These are phyloP conservation scores for Macrotis lagotis DNA, from an alignment of 2,113 vertebrate genomes.

Conservation along the genomic window DNA sequence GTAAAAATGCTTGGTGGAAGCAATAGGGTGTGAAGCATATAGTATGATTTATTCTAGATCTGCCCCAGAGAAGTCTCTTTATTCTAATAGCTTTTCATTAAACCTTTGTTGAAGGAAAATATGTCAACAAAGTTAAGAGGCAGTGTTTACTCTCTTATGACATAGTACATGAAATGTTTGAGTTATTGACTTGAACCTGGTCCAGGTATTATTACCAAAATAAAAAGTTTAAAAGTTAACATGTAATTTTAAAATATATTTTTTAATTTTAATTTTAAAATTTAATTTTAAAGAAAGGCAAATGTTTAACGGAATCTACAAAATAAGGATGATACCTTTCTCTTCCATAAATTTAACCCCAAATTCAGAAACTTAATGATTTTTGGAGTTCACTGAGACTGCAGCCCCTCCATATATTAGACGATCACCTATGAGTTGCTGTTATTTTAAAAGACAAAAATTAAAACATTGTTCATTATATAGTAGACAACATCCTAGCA, in stretches of 20 bases:
- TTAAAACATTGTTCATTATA: background rate
- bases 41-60: background rate
- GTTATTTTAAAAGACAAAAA: background rate
- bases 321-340: constrained; percentile 27
- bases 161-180: background rate
- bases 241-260: constrained; percentile 1
- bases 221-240: constrained; percentile 24
- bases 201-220: background rate
- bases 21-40: background rate
- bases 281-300: too few species aligned
- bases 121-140: background rate
- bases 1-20: background rate
- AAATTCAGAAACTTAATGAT: background rate
- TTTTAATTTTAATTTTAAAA: too few species aligned
- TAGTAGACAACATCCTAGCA: background rate
- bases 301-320: background rate
- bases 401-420: background rate
- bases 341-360: background rate
- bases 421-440: background rate
- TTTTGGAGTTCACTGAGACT: background rate
- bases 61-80: background rate
- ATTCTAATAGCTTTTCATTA: background rate
- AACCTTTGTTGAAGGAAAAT: background rate
- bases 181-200: background rate
- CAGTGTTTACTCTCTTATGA: background rate